Percentiles rank a stretch among this genome's conserved stretches.
phyloP scores from a whole-genome alignment of 2,797 vertebrate species.

The Agapornis canus region DNA sequence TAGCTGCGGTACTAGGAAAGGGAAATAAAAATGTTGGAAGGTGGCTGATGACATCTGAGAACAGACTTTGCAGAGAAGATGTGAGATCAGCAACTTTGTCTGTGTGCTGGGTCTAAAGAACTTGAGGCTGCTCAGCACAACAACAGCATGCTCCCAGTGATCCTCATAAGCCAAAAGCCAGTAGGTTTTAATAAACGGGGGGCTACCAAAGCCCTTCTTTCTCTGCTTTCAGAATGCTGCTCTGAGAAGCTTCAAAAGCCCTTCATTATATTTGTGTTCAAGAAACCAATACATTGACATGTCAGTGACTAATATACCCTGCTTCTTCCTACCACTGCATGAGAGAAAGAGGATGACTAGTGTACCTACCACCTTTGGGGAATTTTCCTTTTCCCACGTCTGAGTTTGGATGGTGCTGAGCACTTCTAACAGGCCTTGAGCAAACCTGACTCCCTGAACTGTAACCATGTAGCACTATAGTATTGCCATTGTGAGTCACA shows the following conservation, averaged over 20 bases:
- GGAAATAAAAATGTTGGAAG: neutral
- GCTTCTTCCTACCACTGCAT: neutral
- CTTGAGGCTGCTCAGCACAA: neutral
- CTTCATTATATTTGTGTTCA: neutral
- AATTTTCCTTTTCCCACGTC: neutral
- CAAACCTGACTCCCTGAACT: neutral
- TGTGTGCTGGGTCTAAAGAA: neutral
- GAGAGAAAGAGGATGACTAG: neutral
- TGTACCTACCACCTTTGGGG: neutral
- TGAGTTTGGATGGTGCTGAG: neutral
- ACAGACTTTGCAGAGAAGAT: neutral
- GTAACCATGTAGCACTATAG: neutral
- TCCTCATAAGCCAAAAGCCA: neutral
- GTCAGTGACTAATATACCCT: neutral
- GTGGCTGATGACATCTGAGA: neutral
- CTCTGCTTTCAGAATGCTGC: neutral
- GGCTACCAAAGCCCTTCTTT: neutral
- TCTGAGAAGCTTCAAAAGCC: neutral
- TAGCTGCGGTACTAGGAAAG: neutral
- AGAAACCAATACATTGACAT: neutral
- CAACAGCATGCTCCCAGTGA: neutral
- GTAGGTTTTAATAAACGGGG: neutral
- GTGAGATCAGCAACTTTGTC: neutral
- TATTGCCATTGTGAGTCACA: neutral
- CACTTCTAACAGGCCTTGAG: neutral